A percentile compares a stretch with the other conserved stretches of the same genome.
phyloP scores from a whole-genome alignment of 2,797 vertebrate species.

The Tiaroga cobitis region DNA sequence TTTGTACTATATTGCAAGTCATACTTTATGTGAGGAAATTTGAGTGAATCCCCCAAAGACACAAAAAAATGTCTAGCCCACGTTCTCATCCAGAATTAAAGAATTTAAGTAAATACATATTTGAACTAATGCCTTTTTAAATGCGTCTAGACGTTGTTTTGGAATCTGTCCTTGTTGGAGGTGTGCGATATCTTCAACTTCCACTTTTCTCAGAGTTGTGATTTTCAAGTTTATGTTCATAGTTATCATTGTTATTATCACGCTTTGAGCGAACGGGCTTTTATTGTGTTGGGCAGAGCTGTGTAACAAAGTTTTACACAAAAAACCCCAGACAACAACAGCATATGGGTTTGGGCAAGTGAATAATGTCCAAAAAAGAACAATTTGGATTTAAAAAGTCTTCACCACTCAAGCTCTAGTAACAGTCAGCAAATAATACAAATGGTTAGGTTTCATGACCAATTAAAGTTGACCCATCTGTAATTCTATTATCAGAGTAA shows the following conservation, averaged over 20 bases:
- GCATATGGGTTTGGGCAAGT: background rate
- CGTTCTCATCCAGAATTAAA: background rate
- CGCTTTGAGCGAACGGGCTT: too few species aligned
- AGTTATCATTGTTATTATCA: background rate
- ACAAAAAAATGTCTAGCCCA: background rate
- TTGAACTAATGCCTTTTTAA: background rate
- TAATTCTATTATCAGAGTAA: constrained; percentile 7
- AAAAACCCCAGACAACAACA: background rate
- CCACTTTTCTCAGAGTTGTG: background rate
- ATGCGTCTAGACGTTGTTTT: background rate
- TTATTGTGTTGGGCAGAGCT: background rate
- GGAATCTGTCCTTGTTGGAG: background rate
- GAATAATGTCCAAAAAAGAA: background rate
- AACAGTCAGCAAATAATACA: constrained; percentile 1
- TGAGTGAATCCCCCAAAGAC: background rate
- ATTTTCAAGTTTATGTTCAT: background rate
- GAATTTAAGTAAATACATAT: background rate
- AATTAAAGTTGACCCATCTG: background rate
- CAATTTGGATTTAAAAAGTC: background rate
- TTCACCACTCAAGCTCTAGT: background rate
- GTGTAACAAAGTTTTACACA: background rate
- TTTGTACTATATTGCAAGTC: background rate
- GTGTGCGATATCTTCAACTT: background rate
- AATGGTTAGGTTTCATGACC: constrained; percentile 7
- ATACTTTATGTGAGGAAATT: background rate